These are phyloP conservation scores for Chionomys nivalis DNA, from an alignment of 2,113 vertebrate genomes.

Conservation along the genomic window DNA sequence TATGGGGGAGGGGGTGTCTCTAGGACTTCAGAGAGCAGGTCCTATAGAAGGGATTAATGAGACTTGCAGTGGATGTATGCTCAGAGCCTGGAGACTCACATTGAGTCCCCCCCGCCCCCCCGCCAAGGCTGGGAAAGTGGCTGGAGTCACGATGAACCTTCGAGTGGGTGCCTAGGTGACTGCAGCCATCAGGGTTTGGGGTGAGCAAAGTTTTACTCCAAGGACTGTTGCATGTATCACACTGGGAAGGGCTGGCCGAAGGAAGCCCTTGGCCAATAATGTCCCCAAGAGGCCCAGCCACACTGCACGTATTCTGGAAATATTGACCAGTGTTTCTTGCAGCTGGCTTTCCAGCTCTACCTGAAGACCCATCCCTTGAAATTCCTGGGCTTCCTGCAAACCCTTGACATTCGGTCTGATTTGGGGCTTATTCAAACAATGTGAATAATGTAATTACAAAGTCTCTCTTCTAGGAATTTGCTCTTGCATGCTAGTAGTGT, in stretches of 20 bases:
- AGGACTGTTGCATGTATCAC: neutral
- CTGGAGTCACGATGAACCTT: neutral
- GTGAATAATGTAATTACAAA: neutral
- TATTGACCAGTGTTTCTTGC: neutral
- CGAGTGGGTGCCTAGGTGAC: rapidly evolving
- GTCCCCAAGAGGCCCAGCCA: neutral
- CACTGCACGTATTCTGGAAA: rapidly evolving
- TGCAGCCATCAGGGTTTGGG: neutral
- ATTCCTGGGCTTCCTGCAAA: neutral
- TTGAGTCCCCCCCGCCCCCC: neutral
- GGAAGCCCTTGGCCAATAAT: neutral
- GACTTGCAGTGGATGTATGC: neutral
- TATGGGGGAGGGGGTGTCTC: neutral
- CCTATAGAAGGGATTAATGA: neutral
- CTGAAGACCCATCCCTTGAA: neutral
- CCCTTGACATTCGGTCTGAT: neutral
- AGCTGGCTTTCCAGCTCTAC: neutral
- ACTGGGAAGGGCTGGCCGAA: neutral
- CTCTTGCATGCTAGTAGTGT: neutral
- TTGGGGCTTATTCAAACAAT: slow-evolving; percentile 44
- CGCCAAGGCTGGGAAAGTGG: neutral
- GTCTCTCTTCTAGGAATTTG: slow-evolving; percentile 27
- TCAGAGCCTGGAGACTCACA: neutral
- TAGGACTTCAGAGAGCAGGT: neutral
- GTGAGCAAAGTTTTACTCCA: neutral